These are phyloP conservation scores for Axinella damicornis DNA, from an alignment of 37 sponge, comb jelly and placozoan genomes.

Conservation along the genomic window DNA sequence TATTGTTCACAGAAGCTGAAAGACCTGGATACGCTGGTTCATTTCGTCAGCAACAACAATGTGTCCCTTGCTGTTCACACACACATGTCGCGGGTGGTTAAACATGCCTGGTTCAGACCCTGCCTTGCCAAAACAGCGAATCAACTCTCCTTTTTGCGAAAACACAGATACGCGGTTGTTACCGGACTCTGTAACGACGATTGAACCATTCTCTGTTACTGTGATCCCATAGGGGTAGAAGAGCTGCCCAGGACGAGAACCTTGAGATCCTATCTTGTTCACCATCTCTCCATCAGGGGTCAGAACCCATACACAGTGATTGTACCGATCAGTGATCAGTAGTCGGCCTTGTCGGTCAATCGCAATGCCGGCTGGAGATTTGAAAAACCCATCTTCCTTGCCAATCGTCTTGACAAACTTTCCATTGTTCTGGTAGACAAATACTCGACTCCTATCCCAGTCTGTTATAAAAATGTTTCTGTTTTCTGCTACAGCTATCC, in stretches of 20 bases:
- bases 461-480: conserved; percentile 27
- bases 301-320: conserved; percentile 37
- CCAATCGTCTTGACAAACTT: conserved; percentile 7
- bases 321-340: conserved; percentile 33
- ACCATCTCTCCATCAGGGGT: conserved; percentile 10
- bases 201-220: not conserved
- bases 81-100: conserved; percentile 31
- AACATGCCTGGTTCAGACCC: conserved; percentile 41
- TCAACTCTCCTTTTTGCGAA: conserved; percentile 18
- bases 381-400: conserved; percentile 6
- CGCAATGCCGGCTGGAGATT: conserved; percentile 36
- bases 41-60: conserved; percentile 48
- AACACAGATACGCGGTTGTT: conserved; percentile 42
- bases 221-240: conserved; percentile 42
- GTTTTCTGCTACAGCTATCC: conserved; percentile 22
- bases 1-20: conserved; percentile 6
- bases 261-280: conserved; percentile 6
- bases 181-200: conserved; percentile 35
- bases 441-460: conserved; percentile 28
- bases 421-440: not conserved
- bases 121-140: conserved; percentile 28
- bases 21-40: conserved; percentile 43
- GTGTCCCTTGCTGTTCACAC: conserved; percentile 34
- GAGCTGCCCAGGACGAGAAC: conserved; percentile 19
- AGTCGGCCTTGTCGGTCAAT: conserved; percentile 10